Conservation (phyloP, 2,888 invertebrate species). For the Amblyteles armatorius region DNA sequence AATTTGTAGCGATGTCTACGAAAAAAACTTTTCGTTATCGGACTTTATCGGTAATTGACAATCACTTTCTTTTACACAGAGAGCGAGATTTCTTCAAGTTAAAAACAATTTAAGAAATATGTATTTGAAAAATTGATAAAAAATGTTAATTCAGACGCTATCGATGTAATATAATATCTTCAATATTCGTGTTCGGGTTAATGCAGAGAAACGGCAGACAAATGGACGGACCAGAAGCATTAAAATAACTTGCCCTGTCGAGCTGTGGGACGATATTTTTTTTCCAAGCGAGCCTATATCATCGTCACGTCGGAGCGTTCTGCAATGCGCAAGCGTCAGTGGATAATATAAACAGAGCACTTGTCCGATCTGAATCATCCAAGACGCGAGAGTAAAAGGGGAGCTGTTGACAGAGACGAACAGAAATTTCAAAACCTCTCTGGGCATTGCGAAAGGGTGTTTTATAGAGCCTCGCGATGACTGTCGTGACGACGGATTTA, state of each 20-base stretch:
- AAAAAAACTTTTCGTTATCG: too few species aligned
- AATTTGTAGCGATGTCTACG: too few species aligned
- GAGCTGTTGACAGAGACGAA: background rate
- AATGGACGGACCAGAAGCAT: background rate
- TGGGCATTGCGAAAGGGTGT: slow-evolving; percentile 25
- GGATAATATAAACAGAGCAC: slow-evolving; percentile 2
- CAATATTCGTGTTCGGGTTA: too few species aligned
- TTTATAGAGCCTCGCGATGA: slow-evolving; percentile 20
- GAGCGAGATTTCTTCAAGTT: too few species aligned
- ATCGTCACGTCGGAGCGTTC: slow-evolving; percentile 4
- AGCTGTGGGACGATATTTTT: background rate
- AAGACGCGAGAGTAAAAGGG: background rate
- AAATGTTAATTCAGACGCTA: too few species aligned
- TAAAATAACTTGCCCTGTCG: background rate
- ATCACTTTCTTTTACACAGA: too few species aligned
- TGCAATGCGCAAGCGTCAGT: background rate
- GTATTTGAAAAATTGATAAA: too few species aligned
- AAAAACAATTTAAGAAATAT: too few species aligned
- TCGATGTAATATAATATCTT: too few species aligned
- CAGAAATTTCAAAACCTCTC: slow-evolving; percentile 33
- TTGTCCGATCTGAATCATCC: slow-evolving; percentile 33
- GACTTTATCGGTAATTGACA: too few species aligned
- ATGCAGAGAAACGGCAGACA: background rate
- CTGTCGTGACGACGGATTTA: slow-evolving; percentile 45
- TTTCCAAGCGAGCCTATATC: slow-evolving; percentile 1